Percentiles rank a stretch among this genome's conserved stretches.
Evolutionary conservation across 2,797 vertebrate species (phyloP).

Genomic region (Malurus leucopterus): DNA sequence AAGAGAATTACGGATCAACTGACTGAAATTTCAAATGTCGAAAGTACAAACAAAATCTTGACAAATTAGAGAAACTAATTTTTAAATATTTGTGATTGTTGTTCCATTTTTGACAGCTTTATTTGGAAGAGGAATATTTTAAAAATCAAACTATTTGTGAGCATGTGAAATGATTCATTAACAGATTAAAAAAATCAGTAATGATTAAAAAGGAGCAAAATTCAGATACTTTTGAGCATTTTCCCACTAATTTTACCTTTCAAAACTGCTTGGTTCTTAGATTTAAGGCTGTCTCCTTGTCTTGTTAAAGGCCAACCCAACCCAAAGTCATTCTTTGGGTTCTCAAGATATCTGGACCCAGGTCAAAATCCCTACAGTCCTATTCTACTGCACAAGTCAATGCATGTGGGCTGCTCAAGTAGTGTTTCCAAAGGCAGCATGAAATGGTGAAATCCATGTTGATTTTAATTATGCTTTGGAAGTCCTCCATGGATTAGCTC

Average conservation of each 20-base stretch:
- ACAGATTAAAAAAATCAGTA: background rate
- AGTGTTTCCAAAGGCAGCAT: background rate
- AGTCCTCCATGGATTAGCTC: background rate
- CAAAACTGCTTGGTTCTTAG: background rate
- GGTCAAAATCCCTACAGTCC: background rate
- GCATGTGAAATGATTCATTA: background rate
- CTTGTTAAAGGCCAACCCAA: background rate
- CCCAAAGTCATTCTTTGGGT: background rate
- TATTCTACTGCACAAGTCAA: background rate
- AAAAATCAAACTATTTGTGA: rapidly evolving
- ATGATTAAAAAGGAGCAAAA: background rate
- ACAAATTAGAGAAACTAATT: background rate
- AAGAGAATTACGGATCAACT: background rate
- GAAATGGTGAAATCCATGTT: background rate
- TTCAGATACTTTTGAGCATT: background rate
- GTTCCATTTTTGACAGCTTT: background rate
- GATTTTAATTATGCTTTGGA: background rate
- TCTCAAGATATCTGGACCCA: background rate
- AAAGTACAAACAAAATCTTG: background rate
- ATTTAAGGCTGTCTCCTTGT: background rate
- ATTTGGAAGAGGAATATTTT: background rate
- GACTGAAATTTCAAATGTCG: background rate
- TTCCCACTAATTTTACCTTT: background rate
- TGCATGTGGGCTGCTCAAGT: background rate
- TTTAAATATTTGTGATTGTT: background rate